Evolutionary conservation across 1,140 invertebrate species (phyloP).

Genomic region (Spodoptera litura): DNA sequence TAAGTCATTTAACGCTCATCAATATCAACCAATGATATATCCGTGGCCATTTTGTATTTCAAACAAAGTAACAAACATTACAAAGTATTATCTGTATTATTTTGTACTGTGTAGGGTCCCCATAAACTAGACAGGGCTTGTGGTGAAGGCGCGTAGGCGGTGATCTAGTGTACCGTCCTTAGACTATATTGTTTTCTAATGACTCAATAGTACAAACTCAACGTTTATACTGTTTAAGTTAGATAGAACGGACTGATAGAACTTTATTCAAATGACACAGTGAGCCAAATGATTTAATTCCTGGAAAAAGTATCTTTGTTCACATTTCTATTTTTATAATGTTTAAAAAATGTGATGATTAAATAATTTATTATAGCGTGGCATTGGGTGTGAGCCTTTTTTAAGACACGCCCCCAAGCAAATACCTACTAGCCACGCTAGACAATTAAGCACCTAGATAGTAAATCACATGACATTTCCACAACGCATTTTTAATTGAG

Average conservation of each 20-base stretch:
- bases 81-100: slow-evolving; percentile 58
- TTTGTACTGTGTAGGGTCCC: slow-evolving; percentile 72
- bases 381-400: not conserved
- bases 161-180: slow-evolving; percentile 63
- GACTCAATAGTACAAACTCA: slow-evolving; percentile 63
- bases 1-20: too few relatives aligned
- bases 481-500: too few relatives aligned
- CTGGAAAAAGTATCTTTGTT: not conserved
- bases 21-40: too few relatives aligned
- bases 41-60: not conserved
- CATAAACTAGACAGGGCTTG: slow-evolving; percentile 72
- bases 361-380: too few relatives aligned
- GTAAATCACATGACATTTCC: too few relatives aligned
- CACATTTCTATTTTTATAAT: not conserved
- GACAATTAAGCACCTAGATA: not conserved
- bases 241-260: not conserved
- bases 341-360: too few relatives aligned
- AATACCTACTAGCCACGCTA: not conserved
- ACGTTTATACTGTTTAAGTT: not conserved
- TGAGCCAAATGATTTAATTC: not conserved
- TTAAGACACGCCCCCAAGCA: not conserved
- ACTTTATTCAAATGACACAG: not conserved
- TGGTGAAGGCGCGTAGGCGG: slow-evolving; percentile 76
- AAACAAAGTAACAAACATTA: slow-evolving; percentile 11
- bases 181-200: slow-evolving; percentile 80